Evolutionary conservation across 2,113 vertebrate genomes (phyloP), one percentile per base, ranked within the genome.

Genomic region (Microtus pennsylvanicus): DNA sequence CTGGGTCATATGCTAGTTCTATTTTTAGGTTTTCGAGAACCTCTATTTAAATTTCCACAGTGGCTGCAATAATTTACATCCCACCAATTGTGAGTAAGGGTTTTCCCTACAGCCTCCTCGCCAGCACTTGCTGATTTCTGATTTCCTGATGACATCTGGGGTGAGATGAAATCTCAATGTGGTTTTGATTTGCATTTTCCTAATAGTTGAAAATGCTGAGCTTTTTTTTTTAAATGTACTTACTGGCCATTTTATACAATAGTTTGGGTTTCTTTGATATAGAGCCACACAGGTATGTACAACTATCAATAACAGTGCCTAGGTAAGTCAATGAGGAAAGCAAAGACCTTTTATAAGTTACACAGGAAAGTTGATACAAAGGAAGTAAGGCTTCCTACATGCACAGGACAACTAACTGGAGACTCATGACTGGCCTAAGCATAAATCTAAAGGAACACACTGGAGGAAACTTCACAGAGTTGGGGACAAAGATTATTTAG

Each of bases 111-210:
- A 75, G 55, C n/a, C 50, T 87, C 33, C 4, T 69, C 0, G 63
- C 42, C 8, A 28, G 35, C 87, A 58, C 50, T 87, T 72, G 47
- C 35, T 88, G 35, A 35, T n/a, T 72, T 87, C 55, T 35, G 19
- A 87, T 52, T 38, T 72, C 24, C 24, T 83, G 58, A 63, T 63
- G 55, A 83, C 86, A 50, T 52, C 45, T 58, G 22, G 67, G 69
- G 69, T 0, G 13, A 74, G 50, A 42, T 42, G 69, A 22, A 72
- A 38, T 88, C 69, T 72, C 69, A 52, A 28, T 72, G 87, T 74
- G 87, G 50, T 38, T 74, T 58, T 58, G 69, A 88, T 88, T 74
- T 88, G 87, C 69, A 74, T 88, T 74, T 88, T 28, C 67, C 69
- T 74, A 13, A 58, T 30, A 88, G 50, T n/a, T 58, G 26, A 88